phyloP scores from a whole-genome alignment of 2,797 vertebrate species.

The Pseudomugil gertrudae region DNA sequence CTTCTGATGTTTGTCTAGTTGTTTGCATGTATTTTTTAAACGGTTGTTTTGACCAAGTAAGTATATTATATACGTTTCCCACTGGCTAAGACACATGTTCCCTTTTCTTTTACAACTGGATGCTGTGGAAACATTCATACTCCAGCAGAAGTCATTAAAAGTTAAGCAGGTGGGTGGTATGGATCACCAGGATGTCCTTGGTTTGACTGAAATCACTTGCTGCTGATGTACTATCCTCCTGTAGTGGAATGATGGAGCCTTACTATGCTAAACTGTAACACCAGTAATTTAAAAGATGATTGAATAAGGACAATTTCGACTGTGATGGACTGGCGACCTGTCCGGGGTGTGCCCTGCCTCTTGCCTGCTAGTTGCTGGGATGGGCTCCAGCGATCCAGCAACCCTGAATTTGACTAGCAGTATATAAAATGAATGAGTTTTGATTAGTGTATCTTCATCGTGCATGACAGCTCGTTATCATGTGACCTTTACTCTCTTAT shows the following conservation, averaged over 20 bases:
- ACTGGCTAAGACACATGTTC: conserved; percentile 54
- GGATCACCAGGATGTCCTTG: conserved; percentile 58
- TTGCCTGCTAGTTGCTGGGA: too few species aligned
- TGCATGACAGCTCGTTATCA: conserved; percentile 44
- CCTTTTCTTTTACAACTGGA: conserved; percentile 63
- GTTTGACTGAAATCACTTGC: conserved; percentile 53
- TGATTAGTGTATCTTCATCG: conserved; percentile 62
- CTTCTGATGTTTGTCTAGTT: conserved; percentile 80
- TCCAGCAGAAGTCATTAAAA: conserved; percentile 65
- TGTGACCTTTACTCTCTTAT: conserved; percentile 7
- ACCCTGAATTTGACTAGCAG: too few species aligned
- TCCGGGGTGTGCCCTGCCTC: too few species aligned
- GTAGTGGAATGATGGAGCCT: conserved; percentile 55
- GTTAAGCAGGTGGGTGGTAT: conserved; percentile 54
- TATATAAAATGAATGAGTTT: too few species aligned
- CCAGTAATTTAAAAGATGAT: conserved; percentile 63
- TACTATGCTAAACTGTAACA: conserved; percentile 66
- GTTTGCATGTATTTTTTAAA: conserved; percentile 75
- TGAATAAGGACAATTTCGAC: conserved; percentile 56
- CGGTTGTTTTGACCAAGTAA: conserved; percentile 54
- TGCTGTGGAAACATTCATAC: conserved; percentile 49
- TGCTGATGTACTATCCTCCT: conserved; percentile 55
- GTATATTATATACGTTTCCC: conserved; percentile 57
- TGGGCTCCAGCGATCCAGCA: too few species aligned
- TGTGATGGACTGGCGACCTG: too few species aligned